phyloP scores from a whole-genome alignment of 2,888 invertebrate species.

The Drosophila paranaensis region DNA sequence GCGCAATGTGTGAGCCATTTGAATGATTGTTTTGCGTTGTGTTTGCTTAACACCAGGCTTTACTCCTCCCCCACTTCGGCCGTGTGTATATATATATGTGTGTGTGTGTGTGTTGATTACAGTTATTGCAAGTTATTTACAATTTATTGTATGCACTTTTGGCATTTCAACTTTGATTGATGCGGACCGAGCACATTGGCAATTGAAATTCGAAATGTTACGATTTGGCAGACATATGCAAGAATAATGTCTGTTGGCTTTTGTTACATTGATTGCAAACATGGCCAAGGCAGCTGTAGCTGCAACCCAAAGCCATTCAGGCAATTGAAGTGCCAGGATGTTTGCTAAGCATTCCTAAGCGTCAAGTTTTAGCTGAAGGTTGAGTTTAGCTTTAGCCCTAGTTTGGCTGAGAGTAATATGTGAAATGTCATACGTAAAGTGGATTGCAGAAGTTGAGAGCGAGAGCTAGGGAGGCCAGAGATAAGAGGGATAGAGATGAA shows the following conservation, averaged over 20 bases:
- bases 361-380: background rate
- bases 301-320: background rate
- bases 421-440: background rate
- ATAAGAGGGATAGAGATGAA: no score
- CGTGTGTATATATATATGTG: conserved; percentile 61
- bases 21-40: conserved; percentile 76
- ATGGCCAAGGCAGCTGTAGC: background rate
- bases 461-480: no score
- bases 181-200: conserved; percentile 43
- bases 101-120: conserved; percentile 69
- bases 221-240: conserved; percentile 26
- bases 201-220: conserved; percentile 45
- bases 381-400: background rate
- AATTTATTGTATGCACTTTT: conserved; percentile 70
- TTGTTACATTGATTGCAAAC: conserved; percentile 8
- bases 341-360: background rate
- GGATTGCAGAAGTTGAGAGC: no score
- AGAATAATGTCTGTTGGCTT: conserved; percentile 20
- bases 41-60: conserved; percentile 43
- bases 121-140: conserved; percentile 77
- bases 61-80: conserved; percentile 19
- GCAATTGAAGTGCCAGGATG: background rate
- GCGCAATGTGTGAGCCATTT: conserved; percentile 65
- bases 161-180: conserved; percentile 68
- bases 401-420: background rate